Conservation (phyloP, 2,797 vertebrate species). For the Avahi laniger region DNA sequence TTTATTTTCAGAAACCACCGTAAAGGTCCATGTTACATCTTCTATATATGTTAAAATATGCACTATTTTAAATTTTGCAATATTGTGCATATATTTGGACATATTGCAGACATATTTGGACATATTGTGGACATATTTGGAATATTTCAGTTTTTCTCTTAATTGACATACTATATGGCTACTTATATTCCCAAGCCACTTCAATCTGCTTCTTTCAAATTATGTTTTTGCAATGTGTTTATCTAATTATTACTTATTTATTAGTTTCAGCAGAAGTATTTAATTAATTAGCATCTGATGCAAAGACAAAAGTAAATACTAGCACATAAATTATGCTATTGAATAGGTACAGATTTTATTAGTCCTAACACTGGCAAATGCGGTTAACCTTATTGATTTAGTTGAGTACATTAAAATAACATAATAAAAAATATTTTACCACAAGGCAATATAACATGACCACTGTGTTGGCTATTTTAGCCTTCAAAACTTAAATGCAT, state of each 20-base stretch:
- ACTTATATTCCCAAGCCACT: conserved; percentile 85
- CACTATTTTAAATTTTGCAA: conserved; percentile 83
- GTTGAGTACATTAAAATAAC: conserved; percentile 83
- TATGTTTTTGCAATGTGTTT: conserved; percentile 83
- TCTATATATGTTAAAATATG: conserved; percentile 85
- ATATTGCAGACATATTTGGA: conserved; percentile 89
- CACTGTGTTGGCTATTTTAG: conserved; percentile 85
- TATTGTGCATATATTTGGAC: conserved; percentile 88
- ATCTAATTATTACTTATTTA: conserved; percentile 87
- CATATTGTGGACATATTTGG: conserved; percentile 88
- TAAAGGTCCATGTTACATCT: conserved; percentile 75
- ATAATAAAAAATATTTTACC: conserved; percentile 88
- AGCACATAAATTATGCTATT: conserved; percentile 77
- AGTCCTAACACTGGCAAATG: conserved; percentile 80
- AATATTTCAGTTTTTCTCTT: conserved; percentile 86
- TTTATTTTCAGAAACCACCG: conserved; percentile 56
- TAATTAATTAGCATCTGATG: conserved; percentile 86
- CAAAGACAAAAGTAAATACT: conserved; percentile 85
- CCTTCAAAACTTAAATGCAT: conserved; percentile 85
- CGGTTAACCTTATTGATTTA: conserved; percentile 87
- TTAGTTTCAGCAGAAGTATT: conserved; percentile 84
- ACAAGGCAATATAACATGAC: conserved; percentile 85
- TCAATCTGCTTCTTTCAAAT: conserved; percentile 84
- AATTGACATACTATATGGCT: conserved; percentile 86
- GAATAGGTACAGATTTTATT: conserved; percentile 83